A percentile compares a stretch with the other conserved stretches of the same genome.
Conservation (phyloP, 2,888 invertebrate genomes). For the Acanthosoma haemorrhoidale region DNA sequence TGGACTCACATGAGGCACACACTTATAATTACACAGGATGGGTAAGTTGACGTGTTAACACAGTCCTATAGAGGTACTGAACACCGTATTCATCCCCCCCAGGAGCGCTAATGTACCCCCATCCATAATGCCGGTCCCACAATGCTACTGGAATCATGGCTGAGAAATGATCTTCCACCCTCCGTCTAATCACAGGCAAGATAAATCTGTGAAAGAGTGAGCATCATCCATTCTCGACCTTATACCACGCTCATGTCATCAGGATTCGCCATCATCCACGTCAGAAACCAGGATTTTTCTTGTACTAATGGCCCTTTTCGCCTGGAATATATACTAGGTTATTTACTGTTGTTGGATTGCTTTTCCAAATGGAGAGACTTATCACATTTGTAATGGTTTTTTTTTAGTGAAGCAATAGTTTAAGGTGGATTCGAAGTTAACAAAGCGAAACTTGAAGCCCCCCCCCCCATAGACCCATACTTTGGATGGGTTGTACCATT, state of each 20-base stretch:
- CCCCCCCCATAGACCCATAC: too few relatives aligned
- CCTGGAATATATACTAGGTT: not conserved
- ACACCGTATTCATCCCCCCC: not conserved
- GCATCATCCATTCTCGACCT: not conserved
- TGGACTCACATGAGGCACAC: too few relatives aligned
- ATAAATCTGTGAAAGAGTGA: conserved; percentile 10
- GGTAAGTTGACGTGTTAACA: not conserved
- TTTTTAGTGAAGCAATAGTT: too few relatives aligned
- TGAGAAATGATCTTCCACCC: not conserved
- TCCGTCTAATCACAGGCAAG: not conserved
- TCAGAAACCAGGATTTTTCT: not conserved
- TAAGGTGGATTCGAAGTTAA: too few relatives aligned
- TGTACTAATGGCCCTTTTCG: not conserved
- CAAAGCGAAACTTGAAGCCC: too few relatives aligned
- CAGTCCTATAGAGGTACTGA: not conserved
- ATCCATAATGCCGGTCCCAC: not conserved
- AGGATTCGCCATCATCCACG: not conserved
- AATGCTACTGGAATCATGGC: not conserved
- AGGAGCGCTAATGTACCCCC: too few relatives aligned
- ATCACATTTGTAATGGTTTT: too few relatives aligned
- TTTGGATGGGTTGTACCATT: too few relatives aligned
- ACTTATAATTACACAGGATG: not conserved
- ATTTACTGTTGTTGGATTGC: too few relatives aligned
- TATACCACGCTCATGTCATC: not conserved
- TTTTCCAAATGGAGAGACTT: too few relatives aligned